Evolutionary conservation across 64 coral and sea anemone species (phyloP).

Genomic region (Anthopleura sola): DNA sequence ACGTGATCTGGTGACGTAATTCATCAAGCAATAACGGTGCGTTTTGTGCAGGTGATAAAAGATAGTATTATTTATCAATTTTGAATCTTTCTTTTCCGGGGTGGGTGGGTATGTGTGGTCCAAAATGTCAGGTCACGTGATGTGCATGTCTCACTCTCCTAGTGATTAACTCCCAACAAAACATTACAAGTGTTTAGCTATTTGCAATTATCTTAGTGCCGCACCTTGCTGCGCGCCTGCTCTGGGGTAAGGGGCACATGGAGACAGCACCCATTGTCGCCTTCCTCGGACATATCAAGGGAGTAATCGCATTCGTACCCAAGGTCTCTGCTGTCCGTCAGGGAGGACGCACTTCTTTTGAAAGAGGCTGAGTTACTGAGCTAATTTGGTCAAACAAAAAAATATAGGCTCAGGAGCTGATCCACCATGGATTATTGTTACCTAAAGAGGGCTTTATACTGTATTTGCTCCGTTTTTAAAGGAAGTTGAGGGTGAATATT

Average conservation of each 20-base stretch:
- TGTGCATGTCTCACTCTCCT: not conserved
- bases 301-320: slow-evolving; percentile 70
- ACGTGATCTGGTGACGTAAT: too few relatives aligned
- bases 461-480: not conserved
- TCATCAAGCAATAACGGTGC: too few relatives aligned
- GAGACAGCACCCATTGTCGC: slow-evolving; percentile 71
- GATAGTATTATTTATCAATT: too few relatives aligned
- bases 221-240: slow-evolving; percentile 76
- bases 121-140: not conserved
- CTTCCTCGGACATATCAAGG: slow-evolving; percentile 64
- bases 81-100: too few relatives aligned
- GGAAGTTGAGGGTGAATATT: too few relatives aligned
- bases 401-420: not conserved
- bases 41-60: too few relatives aligned
- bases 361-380: slow-evolving; percentile 17
- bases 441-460: not conserved
- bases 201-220: not conserved
- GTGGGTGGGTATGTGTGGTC: too few relatives aligned
- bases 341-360: slow-evolving; percentile 23
- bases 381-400: slow-evolving; percentile 15
- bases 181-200: slow-evolving; percentile 9
- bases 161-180: not conserved
- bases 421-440: not conserved
- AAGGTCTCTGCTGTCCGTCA: slow-evolving; percentile 45
- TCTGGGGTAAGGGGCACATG: slow-evolving; percentile 70